These are phyloP conservation scores for Coregonus sp. DNA, from an alignment of 2,797 vertebrate genomes.

Conservation along the genomic window DNA sequence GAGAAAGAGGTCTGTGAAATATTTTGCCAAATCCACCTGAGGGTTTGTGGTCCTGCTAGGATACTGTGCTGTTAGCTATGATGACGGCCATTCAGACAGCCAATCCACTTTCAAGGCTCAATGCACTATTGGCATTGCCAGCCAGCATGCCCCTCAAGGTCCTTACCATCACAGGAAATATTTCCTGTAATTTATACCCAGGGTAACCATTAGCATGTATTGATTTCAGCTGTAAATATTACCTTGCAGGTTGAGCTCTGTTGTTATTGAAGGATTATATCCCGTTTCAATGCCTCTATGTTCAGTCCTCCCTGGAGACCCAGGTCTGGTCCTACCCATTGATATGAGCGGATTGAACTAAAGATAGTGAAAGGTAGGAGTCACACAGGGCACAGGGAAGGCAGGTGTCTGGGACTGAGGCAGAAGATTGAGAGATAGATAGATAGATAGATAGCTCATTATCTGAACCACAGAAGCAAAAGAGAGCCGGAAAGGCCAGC, in stretches of 20 bases:
- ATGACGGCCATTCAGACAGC: background rate
- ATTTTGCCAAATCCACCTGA: background rate
- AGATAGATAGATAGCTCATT: conserved; percentile 15
- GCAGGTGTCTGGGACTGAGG: conserved; percentile 5
- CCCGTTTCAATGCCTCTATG: background rate
- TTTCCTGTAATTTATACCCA: background rate
- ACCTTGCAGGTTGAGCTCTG: background rate
- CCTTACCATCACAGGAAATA: background rate
- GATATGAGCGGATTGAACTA: too few relatives aligned
- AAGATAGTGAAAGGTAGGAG: background rate
- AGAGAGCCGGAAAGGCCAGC: conserved; percentile 16
- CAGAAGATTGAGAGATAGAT: background rate
- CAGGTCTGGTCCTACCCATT: too few relatives aligned
- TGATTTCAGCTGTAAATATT: background rate
- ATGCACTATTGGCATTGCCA: background rate
- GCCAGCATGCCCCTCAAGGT: background rate
- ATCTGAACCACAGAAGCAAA: conserved; percentile 13
- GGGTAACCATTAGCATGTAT: background rate
- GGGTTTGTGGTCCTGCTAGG: background rate
- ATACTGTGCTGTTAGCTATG: background rate
- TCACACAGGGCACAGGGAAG: background rate
- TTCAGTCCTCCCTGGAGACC: too few relatives aligned
- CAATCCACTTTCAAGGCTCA: background rate
- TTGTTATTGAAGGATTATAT: background rate
- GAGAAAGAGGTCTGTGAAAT: background rate